These are phyloP conservation scores for Aleiodes testaceus DNA, from an alignment of 2,888 invertebrate genomes.

Conservation along the genomic window DNA sequence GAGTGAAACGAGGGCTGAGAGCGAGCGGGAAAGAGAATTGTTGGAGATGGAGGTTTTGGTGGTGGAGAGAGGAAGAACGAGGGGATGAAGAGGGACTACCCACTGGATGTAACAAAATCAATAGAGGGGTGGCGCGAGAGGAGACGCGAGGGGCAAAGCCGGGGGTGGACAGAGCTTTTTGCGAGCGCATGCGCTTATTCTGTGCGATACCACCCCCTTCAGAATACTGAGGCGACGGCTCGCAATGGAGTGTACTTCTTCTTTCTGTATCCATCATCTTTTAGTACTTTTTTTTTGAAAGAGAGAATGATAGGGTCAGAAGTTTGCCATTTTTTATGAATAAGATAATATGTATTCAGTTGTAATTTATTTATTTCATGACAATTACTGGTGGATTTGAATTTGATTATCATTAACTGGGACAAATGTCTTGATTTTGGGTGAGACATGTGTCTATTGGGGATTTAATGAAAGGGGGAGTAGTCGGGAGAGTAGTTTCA, in stretches of 20 bases:
- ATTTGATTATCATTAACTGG: slow-evolving; percentile 62
- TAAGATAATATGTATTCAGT: too few relatives aligned
- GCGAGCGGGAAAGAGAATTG: slow-evolving; percentile 14
- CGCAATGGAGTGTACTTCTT: slow-evolving; percentile 69
- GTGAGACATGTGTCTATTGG: slow-evolving; percentile 54
- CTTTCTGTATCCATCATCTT: slow-evolving; percentile 48
- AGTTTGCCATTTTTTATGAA: too few relatives aligned
- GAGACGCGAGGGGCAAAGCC: slow-evolving; percentile 64
- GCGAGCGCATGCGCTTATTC: slow-evolving; percentile 51
- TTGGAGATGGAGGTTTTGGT: slow-evolving; percentile 15
- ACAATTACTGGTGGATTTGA: slow-evolving; percentile 49
- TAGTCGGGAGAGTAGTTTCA: slow-evolving; percentile 49
- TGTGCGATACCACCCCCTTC: slow-evolving; percentile 70
- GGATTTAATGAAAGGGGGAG: slow-evolving; percentile 47
- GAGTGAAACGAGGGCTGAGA: slow-evolving; percentile 21
- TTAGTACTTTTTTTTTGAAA: slow-evolving; percentile 25
- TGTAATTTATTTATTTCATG: too few relatives aligned
- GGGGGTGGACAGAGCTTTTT: slow-evolving; percentile 76
- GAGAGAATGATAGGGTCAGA: too few relatives aligned
- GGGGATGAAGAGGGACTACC: slow-evolving; percentile 54
- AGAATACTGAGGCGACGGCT: slow-evolving; percentile 72
- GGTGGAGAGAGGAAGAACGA: slow-evolving; percentile 46
- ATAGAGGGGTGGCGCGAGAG: slow-evolving; percentile 72
- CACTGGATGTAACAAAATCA: slow-evolving; percentile 73
- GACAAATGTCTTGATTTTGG: slow-evolving; percentile 69